Evolutionary conservation across 2,888 invertebrate genomes (phyloP).

Genomic region (Drosophila meridionalis): DNA sequence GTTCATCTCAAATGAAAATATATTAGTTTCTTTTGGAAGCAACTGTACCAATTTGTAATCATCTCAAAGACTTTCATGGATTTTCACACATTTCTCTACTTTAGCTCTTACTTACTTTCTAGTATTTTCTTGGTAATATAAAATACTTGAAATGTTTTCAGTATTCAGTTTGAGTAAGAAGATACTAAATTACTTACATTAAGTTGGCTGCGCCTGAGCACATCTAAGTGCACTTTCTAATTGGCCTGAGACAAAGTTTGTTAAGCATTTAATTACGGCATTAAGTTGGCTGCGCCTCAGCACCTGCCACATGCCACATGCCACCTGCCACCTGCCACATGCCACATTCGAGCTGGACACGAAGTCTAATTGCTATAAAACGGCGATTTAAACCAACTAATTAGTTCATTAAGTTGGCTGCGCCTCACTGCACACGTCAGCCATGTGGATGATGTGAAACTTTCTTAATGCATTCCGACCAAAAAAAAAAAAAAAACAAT

Average conservation of each 20-base stretch:
- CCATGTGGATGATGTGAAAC: not conserved
- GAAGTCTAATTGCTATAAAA: slow-evolving; percentile 4
- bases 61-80: not conserved
- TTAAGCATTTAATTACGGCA: not conserved
- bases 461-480: not conserved
- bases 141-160: not conserved
- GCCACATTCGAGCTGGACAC: not conserved
- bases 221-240: not conserved
- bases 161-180: not conserved
- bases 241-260: not conserved
- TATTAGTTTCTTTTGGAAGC: not conserved
- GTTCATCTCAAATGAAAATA: too few relatives aligned
- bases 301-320: not conserved
- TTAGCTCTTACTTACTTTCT: not conserved
- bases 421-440: not conserved
- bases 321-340: not conserved
- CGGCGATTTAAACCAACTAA: slow-evolving; percentile 7
- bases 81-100: not conserved
- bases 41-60: not conserved
- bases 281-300: slow-evolving; percentile 8
- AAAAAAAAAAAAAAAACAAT: not conserved
- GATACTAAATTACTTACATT: not conserved
- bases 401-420: slow-evolving; percentile 10
- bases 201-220: slow-evolving; percentile 8
- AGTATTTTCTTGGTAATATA: not conserved